Evolutionary conservation across 2,113 vertebrate genomes (phyloP).

Genomic region (Vimba vimba): DNA sequence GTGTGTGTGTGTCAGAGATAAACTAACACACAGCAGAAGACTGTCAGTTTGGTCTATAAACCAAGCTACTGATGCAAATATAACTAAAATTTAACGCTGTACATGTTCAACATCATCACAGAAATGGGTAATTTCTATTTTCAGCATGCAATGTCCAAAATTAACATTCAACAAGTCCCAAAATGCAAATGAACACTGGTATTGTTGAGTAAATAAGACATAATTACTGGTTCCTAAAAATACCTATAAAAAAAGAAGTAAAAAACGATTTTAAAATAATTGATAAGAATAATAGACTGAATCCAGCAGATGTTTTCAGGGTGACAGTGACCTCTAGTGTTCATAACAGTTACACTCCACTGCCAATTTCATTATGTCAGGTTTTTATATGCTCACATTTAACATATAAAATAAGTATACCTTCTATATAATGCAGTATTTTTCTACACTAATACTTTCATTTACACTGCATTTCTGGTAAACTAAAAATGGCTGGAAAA

Average conservation of each 20-base stretch:
- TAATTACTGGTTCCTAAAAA: not conserved
- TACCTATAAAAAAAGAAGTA: not conserved
- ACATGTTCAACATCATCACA: not conserved
- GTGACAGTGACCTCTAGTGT: conserved; percentile 15
- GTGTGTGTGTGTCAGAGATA: not conserved
- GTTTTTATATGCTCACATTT: not conserved
- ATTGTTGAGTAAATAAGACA: not conserved
- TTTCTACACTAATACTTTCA: not conserved
- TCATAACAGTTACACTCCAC: not conserved
- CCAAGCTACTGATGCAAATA: not conserved
- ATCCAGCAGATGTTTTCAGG: not conserved
- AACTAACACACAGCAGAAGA: not conserved
- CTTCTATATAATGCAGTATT: not conserved
- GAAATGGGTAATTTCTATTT: not conserved
- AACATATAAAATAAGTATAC: not conserved
- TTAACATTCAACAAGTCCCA: not conserved
- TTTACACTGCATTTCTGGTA: too few species aligned
- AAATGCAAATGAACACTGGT: not conserved
- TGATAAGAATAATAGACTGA: not conserved
- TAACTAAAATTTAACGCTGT: not conserved
- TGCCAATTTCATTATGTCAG: not conserved
- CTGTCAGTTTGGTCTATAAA: not conserved
- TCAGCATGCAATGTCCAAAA: not conserved
- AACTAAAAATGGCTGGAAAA: not conserved
- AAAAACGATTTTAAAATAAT: not conserved